A percentile compares a stretch with the other conserved stretches of the same genome.
Conservation (phyloP, 2,888 invertebrate species). For the Platycnemis pennipes region DNA sequence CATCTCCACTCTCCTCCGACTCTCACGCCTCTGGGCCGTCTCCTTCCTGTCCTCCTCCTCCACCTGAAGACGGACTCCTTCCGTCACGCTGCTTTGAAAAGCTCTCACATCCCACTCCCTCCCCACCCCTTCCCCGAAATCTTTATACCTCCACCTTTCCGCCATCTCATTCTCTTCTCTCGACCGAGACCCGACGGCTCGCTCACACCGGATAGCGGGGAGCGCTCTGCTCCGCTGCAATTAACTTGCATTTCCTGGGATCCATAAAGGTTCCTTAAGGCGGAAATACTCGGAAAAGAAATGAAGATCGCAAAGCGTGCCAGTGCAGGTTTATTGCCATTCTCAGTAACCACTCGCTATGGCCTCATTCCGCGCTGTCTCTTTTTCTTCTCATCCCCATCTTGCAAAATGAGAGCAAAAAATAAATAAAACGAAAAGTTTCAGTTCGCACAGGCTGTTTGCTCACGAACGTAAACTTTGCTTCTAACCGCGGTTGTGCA, state of each 20-base stretch:
- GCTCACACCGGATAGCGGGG: constrained; percentile 17
- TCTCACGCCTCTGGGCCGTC: background rate
- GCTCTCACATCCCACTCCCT: background rate
- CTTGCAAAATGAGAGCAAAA: background rate
- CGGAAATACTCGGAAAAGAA: constrained; percentile 64
- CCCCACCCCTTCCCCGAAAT: background rate
- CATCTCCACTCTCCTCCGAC: background rate
- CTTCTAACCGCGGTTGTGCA: background rate
- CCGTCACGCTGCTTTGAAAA: constrained; percentile 15
- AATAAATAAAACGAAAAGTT: background rate
- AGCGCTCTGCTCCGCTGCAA: constrained; percentile 17
- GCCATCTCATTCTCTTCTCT: background rate
- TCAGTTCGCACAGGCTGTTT: background rate
- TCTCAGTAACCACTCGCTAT: constrained; percentile 20
- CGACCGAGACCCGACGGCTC: background rate
- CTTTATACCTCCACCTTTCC: background rate
- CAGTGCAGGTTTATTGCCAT: constrained; percentile 36
- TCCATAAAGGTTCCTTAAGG: constrained; percentile 48
- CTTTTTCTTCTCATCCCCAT: background rate
- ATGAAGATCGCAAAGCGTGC: constrained; percentile 65
- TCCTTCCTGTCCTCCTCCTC: background rate
- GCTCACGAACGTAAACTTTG: background rate
- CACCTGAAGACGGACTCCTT: background rate
- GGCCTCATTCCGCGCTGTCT: constrained; percentile 50
- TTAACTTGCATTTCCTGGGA: constrained; percentile 60